Percentiles rank a stretch among this genome's conserved stretches.
These are phyloP conservation scores for Canis aureus DNA, from an alignment of 2,113 vertebrate species.

Conservation along the genomic window DNA sequence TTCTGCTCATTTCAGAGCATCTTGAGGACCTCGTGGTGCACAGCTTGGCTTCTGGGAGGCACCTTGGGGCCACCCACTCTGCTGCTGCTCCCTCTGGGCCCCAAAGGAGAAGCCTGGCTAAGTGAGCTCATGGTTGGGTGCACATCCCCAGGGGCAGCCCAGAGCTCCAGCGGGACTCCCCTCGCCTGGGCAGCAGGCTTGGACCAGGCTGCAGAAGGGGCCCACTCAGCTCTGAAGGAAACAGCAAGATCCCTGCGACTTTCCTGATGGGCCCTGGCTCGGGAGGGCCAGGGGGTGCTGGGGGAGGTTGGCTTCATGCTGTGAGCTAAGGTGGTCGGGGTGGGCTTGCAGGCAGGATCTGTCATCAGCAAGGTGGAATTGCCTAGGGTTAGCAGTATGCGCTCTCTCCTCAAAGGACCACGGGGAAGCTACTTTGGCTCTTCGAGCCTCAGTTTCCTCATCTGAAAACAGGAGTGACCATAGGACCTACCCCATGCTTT, in stretches of 20 bases:
- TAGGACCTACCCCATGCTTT: neutral
- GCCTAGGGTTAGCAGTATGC: neutral
- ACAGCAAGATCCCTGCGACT: neutral
- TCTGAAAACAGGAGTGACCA: neutral
- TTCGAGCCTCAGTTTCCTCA: neutral
- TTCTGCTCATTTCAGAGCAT: neutral
- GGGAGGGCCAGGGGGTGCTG: neutral
- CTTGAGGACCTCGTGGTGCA: fast-evolving
- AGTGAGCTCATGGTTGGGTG: neutral
- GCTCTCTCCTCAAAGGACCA: neutral
- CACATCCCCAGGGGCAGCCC: neutral
- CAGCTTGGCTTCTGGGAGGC: neutral
- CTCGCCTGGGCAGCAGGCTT: neutral
- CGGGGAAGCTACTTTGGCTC: neutral
- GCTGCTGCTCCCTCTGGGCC: neutral
- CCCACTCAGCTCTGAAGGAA: neutral
- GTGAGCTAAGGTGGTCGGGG: neutral
- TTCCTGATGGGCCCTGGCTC: neutral
- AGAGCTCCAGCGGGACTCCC: neutral
- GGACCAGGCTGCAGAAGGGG: neutral
- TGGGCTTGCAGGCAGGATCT: fast-evolving
- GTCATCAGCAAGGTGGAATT: too few relatives aligned
- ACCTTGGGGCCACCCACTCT: neutral
- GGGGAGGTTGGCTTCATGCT: neutral
- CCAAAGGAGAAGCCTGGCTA: neutral